phyloP scores from a whole-genome alignment of 1,140 invertebrate species.

The Apis florea region DNA sequence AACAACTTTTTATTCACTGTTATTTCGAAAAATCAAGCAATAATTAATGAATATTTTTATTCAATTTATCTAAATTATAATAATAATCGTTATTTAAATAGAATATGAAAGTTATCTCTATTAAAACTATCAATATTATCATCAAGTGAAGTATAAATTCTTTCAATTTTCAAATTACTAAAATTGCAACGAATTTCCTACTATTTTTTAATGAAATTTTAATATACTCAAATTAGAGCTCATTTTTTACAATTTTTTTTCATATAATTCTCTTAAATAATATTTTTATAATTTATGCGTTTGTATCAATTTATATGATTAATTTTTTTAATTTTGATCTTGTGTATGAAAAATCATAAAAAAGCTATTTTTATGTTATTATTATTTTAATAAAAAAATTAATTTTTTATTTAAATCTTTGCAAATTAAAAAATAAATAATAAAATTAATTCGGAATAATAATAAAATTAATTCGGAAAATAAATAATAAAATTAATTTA shows the following conservation, averaged over 20 bases:
- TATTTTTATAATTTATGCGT: conserved; percentile 80
- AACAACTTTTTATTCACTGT: background rate
- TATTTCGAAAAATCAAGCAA: background rate
- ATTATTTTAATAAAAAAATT: background rate
- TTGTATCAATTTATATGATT: conserved; percentile 84
- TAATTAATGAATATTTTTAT: conserved; percentile 39
- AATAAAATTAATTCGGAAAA: too few species aligned
- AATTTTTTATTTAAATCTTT: background rate
- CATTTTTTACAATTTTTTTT: conserved; percentile 50
- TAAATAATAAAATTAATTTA: conserved; percentile 67
- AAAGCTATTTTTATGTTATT: background rate
- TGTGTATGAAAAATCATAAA: conserved; percentile 59
- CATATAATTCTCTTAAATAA: conserved; percentile 72
- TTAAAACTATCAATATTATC: conserved; percentile 54
- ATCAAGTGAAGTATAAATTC: background rate
- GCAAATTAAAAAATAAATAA: conserved; percentile 66
- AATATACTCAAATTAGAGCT: conserved; percentile 37
- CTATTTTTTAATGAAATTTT: conserved; percentile 50
- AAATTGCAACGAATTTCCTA: conserved; percentile 39
- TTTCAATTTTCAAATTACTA: conserved; percentile 29
- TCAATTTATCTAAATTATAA: conserved; percentile 60
- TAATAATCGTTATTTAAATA: conserved; percentile 66
- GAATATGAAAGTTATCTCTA: conserved; percentile 76
- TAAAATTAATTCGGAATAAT: conserved; percentile 61
- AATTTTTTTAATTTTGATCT: conserved; percentile 80